Percentiles rank a stretch among this genome's conserved stretches.
Conservation (phyloP, 1,140 invertebrate genomes). For the Heliconius nattereri region DNA sequence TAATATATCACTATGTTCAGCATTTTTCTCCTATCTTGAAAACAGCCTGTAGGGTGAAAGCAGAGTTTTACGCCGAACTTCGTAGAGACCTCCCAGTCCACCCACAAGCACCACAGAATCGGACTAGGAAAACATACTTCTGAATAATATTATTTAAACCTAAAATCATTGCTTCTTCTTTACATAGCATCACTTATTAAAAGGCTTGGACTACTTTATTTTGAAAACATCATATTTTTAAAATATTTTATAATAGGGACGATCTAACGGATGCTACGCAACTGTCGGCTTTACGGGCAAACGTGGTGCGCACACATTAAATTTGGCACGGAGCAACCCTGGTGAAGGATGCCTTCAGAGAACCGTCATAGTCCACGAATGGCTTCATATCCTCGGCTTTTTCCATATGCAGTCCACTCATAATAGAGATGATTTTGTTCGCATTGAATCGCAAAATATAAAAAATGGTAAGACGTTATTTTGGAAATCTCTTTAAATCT, state of each 20-base stretch:
- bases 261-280: slow-evolving; percentile 74
- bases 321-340: slow-evolving; percentile 65
- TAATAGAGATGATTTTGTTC: slow-evolving; percentile 86
- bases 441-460: slow-evolving; percentile 86
- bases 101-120: too few relatives aligned
- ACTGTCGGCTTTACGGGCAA: slow-evolving; percentile 65
- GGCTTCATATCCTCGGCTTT: slow-evolving; percentile 86
- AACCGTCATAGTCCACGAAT: slow-evolving; percentile 83
- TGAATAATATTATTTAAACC: too few relatives aligned
- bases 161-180: too few relatives aligned
- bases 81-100: too few relatives aligned
- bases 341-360: slow-evolving; percentile 73
- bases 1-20: too few relatives aligned
- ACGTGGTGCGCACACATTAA: slow-evolving; percentile 68
- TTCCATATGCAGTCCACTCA: slow-evolving; percentile 87
- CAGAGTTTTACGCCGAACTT: too few relatives aligned
- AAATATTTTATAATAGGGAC: slow-evolving; percentile 49
- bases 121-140: too few relatives aligned
- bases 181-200: too few relatives aligned
- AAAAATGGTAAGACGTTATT: slow-evolving; percentile 50
- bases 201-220: too few relatives aligned
- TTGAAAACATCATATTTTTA: background rate
- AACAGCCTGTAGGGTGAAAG: too few relatives aligned
- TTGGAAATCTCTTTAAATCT: too few relatives aligned
- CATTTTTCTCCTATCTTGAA: too few relatives aligned